A percentile compares a stretch with the other conserved stretches of the same genome.
These are phyloP conservation scores for Sparidentex hasta DNA, from an alignment of 2,797 vertebrate genomes.

Conservation along the genomic window DNA sequence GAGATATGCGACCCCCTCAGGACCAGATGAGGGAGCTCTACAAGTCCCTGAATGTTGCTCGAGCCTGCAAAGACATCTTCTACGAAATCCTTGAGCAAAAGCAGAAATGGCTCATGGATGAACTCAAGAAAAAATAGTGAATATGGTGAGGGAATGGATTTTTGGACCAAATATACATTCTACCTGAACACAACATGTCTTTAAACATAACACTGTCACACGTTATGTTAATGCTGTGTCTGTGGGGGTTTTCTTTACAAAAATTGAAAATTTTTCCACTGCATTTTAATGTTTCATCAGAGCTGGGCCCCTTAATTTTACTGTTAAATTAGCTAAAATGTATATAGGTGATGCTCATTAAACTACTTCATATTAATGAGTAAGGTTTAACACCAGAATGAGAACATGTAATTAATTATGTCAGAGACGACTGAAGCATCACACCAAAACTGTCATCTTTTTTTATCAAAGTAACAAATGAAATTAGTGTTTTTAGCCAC, in stretches of 20 bases:
- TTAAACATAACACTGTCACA: background rate
- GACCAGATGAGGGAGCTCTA: constrained; percentile 51
- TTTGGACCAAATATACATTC: background rate
- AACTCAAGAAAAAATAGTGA: constrained; percentile 34
- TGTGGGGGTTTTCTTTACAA: background rate
- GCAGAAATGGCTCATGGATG: constrained; percentile 16
- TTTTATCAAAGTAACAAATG: too few species aligned
- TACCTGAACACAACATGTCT: background rate
- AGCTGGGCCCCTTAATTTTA: background rate
- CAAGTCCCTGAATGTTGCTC: background rate
- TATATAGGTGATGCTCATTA: background rate
- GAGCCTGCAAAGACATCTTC: constrained; percentile 52
- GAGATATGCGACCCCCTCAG: accelerated
- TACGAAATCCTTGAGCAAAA: constrained; percentile 21
- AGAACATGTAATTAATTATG: constrained; percentile 6
- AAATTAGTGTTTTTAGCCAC: background rate
- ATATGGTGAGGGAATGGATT: background rate
- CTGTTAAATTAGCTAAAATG: background rate
- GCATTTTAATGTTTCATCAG: background rate
- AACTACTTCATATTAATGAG: background rate
- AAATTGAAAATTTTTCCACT: background rate
- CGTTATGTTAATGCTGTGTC: background rate
- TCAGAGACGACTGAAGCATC: background rate
- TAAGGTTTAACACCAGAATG: background rate
- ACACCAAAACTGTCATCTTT: background rate